Evolutionary conservation across 1,140 invertebrate species (phyloP), one percentile per base, ranked within the genome.

Genomic region (Rhizoglyphus robini): DNA sequence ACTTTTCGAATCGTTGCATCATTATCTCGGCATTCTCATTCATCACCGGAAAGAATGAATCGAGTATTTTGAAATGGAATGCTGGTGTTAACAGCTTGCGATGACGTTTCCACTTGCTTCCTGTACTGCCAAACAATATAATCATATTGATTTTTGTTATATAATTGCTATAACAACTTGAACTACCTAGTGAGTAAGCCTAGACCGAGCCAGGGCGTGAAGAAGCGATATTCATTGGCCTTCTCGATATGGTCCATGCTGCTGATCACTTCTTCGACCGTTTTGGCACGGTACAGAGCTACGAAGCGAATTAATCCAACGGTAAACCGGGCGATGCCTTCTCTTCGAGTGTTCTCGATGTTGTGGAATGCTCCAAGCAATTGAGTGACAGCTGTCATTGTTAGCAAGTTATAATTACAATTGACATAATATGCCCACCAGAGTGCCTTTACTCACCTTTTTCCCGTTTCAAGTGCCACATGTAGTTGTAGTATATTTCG

Each of bases 51-150:
- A 89, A 71, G 71, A 92, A 92, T 68, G 86, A 82, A 69, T 92
- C 84, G 47, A 94, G 77, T 57, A 94, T 88, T 66, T 84, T 82
- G 71, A 90, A 90, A 76, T 92, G 90, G 74, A 93, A 93, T 0
- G 88, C 84, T 30, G 89, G 88, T 2, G 88, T 92, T 11, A 93
- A 85, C 72, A 94, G 81, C 76, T 91, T 89, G 59, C 89, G 78
- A 8, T 87, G 77, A 0, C 74, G 70, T 49, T 82, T 81, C 88
- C 89, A 94, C 75, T 88, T 87, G 15, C 77, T 74, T 46, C 86
- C 88, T 64, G 78, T 77, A 68, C 80, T 80, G 25, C 29, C 4
- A 58, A 27, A 29, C 18, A 58, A 13, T 18, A 60, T 29, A 15
- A 60, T 34, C 8, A 11, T n/a, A n/a, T n/a, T n/a, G n/a, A n/a